A percentile compares a stretch with the other conserved stretches of the same genome.
Evolutionary conservation across 2,888 invertebrate species (phyloP).

Genomic region (Platycheirus albimanus): DNA sequence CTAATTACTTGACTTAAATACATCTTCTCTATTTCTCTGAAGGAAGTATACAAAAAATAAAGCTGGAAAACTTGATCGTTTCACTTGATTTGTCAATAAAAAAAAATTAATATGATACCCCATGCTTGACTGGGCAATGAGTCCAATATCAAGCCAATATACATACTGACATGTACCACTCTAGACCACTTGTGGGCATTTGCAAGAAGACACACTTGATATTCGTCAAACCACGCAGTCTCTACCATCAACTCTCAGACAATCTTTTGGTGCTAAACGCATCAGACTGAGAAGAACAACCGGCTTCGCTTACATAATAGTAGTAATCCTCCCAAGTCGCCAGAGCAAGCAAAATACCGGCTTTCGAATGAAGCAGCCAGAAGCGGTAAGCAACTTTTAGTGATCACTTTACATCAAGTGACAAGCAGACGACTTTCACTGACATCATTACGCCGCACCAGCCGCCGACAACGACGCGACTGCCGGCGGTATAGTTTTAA

Average conservation of each 20-base stretch:
- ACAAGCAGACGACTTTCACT: slow-evolving; percentile 69
- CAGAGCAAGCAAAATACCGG: slow-evolving; percentile 37
- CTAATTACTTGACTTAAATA: neutral
- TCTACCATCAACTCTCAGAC: neutral
- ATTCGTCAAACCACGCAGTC: slow-evolving; percentile 38
- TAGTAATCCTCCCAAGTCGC: slow-evolving; percentile 37
- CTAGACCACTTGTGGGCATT: slow-evolving; percentile 3
- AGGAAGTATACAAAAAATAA: slow-evolving; percentile 9
- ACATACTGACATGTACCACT: no score
- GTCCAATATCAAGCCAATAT: slow-evolving; percentile 46
- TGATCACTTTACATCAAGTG: slow-evolving; percentile 60
- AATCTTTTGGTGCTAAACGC: slow-evolving; percentile 16
- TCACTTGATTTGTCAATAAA: slow-evolving; percentile 49
- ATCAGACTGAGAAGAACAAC: slow-evolving; percentile 58
- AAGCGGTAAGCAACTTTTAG: slow-evolving; percentile 2
- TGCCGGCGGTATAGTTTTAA: slow-evolving; percentile 22
- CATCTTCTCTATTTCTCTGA: neutral
- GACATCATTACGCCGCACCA: slow-evolving; percentile 67
- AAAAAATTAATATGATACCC: slow-evolving; percentile 41
- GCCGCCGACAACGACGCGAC: slow-evolving; percentile 42
- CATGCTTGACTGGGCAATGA: slow-evolving; percentile 41
- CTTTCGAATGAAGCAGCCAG: slow-evolving; percentile 29
- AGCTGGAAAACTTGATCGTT: slow-evolving; percentile 34
- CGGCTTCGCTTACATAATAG: slow-evolving; percentile 54
- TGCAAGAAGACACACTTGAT: slow-evolving; percentile 44